phyloP scores from a whole-genome alignment of 2,113 vertebrate genomes.

The Chrysochloris asiatica region DNA sequence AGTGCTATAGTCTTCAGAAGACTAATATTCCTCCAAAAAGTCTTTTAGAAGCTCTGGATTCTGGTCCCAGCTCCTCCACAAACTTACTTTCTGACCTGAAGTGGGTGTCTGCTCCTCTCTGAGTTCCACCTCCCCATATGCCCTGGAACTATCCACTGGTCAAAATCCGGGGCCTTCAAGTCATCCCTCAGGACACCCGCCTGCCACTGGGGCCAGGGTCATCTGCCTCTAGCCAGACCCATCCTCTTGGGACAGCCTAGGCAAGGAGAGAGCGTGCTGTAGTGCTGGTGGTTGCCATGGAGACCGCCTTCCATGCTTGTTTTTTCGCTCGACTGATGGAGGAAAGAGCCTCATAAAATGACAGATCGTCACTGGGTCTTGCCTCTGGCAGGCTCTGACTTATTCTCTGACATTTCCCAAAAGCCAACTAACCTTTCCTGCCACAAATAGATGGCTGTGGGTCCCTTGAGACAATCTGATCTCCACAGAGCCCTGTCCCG shows the following conservation, averaged over 20 bases:
- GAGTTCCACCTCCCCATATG: neutral
- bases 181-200: neutral
- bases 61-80: no score
- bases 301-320: neutral
- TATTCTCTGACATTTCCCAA: conserved; percentile 49
- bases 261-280: neutral
- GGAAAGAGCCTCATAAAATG: neutral
- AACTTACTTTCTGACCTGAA: neutral
- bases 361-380: neutral
- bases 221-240: neutral
- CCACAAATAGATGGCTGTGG: conserved; percentile 20
- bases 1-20: neutral
- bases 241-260: neutral
- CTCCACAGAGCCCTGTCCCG: neutral
- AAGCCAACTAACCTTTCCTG: conserved; percentile 43
- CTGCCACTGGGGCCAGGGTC: neutral
- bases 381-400: conserved; percentile 18
- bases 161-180: neutral
- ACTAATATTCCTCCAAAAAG: neutral
- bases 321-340: neutral
- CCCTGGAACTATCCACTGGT: neutral
- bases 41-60: neutral
- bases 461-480: neutral
- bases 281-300: neutral
- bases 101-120: neutral